A percentile compares a stretch with the other conserved stretches of the same genome.
These are phyloP conservation scores for Silurus asotus DNA, from an alignment of 2,113 vertebrate genomes.

Conservation along the genomic window DNA sequence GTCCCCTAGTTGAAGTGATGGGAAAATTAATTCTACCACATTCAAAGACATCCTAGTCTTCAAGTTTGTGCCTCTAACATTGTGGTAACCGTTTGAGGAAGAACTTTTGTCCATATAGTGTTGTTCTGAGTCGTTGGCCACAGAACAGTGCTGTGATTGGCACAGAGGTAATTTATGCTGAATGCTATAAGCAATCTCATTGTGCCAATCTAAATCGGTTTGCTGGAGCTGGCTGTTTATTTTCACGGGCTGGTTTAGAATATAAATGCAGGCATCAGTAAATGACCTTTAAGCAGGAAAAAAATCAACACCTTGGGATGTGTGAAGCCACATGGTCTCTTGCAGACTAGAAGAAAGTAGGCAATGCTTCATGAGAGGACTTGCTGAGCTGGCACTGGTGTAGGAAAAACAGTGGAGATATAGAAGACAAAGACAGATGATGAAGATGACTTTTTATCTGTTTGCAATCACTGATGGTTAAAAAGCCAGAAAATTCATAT, in stretches of 20 bases:
- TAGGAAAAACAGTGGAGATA: not conserved
- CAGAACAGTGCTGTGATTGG: not conserved
- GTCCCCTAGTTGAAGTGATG: too few species aligned
- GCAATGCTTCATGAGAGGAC: conserved; percentile 9
- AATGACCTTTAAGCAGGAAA: conserved; percentile 36
- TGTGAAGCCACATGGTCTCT: conserved; percentile 17
- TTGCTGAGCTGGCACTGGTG: conserved; percentile 6
- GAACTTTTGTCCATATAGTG: too few species aligned
- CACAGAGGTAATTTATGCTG: not conserved
- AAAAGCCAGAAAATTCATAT: not conserved
- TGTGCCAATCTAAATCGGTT: conserved; percentile 28
- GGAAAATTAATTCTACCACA: too few species aligned
- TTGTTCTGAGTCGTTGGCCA: not conserved
- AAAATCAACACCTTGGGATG: not conserved
- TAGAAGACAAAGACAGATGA: conserved; percentile 10
- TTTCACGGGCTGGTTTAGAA: conserved; percentile 45
- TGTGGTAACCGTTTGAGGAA: too few species aligned
- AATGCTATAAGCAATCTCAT: conserved; percentile 20
- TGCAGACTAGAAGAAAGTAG: not conserved
- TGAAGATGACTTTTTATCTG: conserved; percentile 30
- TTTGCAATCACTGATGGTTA: not conserved
- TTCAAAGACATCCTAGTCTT: too few species aligned
- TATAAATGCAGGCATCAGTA: conserved; percentile 36
- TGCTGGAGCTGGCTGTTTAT: conserved; percentile 23
- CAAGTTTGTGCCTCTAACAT: too few species aligned